These are phyloP conservation scores for Podarcis cretensis DNA, from an alignment of 2,113 vertebrate species.

Conservation along the genomic window DNA sequence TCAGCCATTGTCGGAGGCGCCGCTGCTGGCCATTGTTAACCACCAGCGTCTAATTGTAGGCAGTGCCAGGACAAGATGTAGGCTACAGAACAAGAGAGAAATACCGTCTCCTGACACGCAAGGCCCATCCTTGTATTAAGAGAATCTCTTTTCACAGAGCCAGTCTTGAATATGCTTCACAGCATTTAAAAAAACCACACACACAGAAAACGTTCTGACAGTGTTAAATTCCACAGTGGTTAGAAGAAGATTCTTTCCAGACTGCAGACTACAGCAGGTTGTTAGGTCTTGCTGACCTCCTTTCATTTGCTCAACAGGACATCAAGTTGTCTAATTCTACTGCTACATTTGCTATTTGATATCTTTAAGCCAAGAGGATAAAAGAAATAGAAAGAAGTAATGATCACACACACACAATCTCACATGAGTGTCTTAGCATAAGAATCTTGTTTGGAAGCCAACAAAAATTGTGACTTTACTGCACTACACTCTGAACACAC, in stretches of 20 bases:
- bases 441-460: not conserved
- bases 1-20: too few relatives aligned
- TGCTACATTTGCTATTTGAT: not conserved
- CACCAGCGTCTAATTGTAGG: too few relatives aligned
- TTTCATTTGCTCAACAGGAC: not conserved
- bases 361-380: not conserved
- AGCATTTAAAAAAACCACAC: accelerated
- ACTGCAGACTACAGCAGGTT: not conserved
- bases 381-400: not conserved
- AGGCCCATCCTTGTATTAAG: not conserved
- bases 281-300: not conserved
- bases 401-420: not conserved
- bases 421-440: not conserved
- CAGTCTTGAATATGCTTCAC: not conserved
- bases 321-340: not conserved
- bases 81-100: not conserved
- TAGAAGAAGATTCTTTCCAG: not conserved
- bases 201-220: not conserved
- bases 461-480: not conserved
- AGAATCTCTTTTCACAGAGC: not conserved
- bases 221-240: not conserved
- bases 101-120: not conserved
- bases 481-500: not conserved
- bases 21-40: too few relatives aligned
- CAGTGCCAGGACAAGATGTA: too few relatives aligned